Base-by-base conservation (phyloP, 2,888 invertebrate species). In the Agrotis exclamationis region DNA sequence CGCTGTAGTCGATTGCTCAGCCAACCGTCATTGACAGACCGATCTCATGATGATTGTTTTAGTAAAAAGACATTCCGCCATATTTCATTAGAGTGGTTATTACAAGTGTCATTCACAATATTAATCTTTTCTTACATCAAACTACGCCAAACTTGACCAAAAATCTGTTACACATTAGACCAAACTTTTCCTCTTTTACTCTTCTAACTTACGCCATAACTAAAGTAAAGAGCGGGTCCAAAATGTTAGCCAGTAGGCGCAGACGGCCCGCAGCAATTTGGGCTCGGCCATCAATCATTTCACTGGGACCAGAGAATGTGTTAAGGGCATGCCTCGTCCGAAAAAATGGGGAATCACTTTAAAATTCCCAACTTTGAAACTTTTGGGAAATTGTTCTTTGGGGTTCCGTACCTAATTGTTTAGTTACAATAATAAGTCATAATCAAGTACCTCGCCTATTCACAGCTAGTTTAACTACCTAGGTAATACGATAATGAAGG, bases 221-320 rank as follows among this genome's bases (percentile, higher is more conserved):
- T 48, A 44, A 63, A 82, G 80, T 77, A 74, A 85, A 88, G 84
- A 86, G 81, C 74, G 45, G 70, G 76, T 70, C 81, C 83, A 76
- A 82, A 86, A 84, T 85, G 81, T 82, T 69, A 58, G 76, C 71
- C 77, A 57, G 24, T 71, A 74, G 73, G 76, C 79, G 74, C 80
- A 84, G 79, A 82, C 73, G 84, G 80, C 72, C 80, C 83, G 47
- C 70, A 85, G 84, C 86, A 85, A 85, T 84, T 84, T 81, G 62
- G 56, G 67, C 51, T 22, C 73, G 14, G 64, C 70, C 89, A 90
- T 89, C 87, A 88, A 89, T 90, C 90, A 89, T 88, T 80, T 80
- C 71, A 57, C 51, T 63, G 65, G 79, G 66, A 70, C 76, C 79
- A 73, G 53, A 70, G 59, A 85, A 77, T 68, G 69, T 81, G 80